Evolutionary conservation across 2,113 vertebrate genomes (phyloP), one percentile per base, ranked within the genome.

Genomic region (Cyanistes caeruleus): DNA sequence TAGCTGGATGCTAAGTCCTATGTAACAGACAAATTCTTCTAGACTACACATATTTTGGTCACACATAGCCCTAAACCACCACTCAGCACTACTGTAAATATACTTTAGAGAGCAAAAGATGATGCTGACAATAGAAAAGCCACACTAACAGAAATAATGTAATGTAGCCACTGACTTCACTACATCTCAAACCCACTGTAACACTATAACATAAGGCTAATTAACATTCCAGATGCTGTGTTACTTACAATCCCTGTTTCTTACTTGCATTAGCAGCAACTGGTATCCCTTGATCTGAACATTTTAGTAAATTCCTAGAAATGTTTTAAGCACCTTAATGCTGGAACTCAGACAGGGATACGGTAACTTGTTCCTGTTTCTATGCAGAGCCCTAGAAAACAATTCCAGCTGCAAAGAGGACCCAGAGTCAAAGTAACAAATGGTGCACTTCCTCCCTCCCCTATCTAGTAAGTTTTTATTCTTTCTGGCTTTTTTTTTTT

Each of bases 31-130:
- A 90, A 80, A 87, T 53, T 82, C 82, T 73, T 89, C 87, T 92
- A 96, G 56, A 84, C 95, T 79, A 96, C 72, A 82, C 17, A 37
- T 85, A 95, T 39, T 94, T 93, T 80, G 72, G 88, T 95, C 75
- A 94, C 79, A 77, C 44, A 74, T 10, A 80, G 81, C 72, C 92
- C 86, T 92, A 84, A 87, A 81, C 84, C 81, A 90, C 68, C 73
- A 94, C 65, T 94, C 68, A 75, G 59, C 64, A 96, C 84, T 96
- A 95, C 75, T 59, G 93, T 69, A 96, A 96, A 92, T 62, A 89
- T n/a, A 92, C 63, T 69, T 83, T 7, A 68, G 69, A 95, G 56
- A 94, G 78, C 43, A 96, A 86, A 91, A 84, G 76, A 46, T 69
- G 28, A n/a, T 91, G 60, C 62, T 75, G 67, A 87, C 73, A 59